These are phyloP conservation scores for Celastrina argiolus DNA, from an alignment of 2,888 invertebrate species.

Conservation along the genomic window DNA sequence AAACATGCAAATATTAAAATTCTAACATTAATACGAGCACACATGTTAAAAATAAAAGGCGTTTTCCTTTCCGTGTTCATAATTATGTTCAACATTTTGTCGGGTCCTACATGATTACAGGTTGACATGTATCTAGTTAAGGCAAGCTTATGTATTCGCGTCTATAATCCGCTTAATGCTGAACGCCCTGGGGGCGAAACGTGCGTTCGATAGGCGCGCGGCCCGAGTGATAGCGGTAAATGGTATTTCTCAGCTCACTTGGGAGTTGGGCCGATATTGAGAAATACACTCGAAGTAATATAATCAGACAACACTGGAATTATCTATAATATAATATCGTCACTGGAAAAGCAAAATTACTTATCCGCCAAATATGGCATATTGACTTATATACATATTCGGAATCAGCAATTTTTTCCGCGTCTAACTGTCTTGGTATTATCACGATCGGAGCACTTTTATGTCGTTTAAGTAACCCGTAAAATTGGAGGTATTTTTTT, in stretches of 20 bases:
- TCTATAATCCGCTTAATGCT: slow-evolving; percentile 61
- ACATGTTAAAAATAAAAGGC: background rate
- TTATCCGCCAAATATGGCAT: no score
- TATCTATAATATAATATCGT: no score
- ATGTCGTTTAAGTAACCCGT: no score
- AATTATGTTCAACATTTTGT: background rate
- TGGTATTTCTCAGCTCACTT: background rate
- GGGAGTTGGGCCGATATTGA: no score
- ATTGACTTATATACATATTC: no score
- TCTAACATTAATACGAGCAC: background rate
- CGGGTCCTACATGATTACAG: slow-evolving; percentile 1
- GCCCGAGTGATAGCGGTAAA: slow-evolving; percentile 39
- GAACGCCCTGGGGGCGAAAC: slow-evolving; percentile 49
- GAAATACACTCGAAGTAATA: no score
- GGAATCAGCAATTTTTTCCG: no score
- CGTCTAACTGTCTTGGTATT: no score
- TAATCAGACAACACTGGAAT: no score
- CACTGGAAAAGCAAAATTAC: no score
- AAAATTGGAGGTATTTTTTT: no score
- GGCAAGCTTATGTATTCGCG: slow-evolving; percentile 51
- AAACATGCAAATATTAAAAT: background rate
- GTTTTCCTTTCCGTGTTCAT: background rate
- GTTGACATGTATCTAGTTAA: background rate
- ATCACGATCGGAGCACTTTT: no score
- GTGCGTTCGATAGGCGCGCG: slow-evolving; percentile 39